Percentiles rank a stretch among this genome's conserved stretches.
phyloP scores from a whole-genome alignment of 2,888 invertebrate genomes.

The Oscheius sp. region DNA sequence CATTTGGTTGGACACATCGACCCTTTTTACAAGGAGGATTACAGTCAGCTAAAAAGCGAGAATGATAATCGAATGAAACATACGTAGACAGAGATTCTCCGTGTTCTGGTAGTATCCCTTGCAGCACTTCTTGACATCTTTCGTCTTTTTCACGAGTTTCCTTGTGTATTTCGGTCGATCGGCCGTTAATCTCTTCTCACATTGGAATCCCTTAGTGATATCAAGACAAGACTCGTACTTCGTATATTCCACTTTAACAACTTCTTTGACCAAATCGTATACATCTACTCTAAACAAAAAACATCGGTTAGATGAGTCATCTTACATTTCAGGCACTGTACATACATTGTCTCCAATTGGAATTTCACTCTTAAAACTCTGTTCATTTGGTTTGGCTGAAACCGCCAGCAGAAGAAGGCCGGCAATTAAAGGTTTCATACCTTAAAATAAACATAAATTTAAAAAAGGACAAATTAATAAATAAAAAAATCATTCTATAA shows the following conservation, averaged over 20 bases:
- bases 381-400: slow-evolving; percentile 8
- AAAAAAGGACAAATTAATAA: no score
- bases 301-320: background rate
- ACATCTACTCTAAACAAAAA: slow-evolving; percentile 43
- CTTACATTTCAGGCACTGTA: slow-evolving; percentile 43
- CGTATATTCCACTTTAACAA: slow-evolving; percentile 36
- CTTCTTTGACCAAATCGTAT: slow-evolving; percentile 47
- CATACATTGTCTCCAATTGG: slow-evolving; percentile 55
- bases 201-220: slow-evolving; percentile 56
- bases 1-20: slow-evolving; percentile 61
- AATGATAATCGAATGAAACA: slow-evolving; percentile 2
- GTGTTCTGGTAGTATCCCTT: slow-evolving; percentile 65
- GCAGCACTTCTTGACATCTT: slow-evolving; percentile 62
- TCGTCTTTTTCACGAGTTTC: slow-evolving; percentile 53
- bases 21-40: slow-evolving; percentile 66
- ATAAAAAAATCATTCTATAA: no score
- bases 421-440: slow-evolving; percentile 17
- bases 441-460: background rate
- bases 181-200: slow-evolving; percentile 48
- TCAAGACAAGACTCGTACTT: slow-evolving; percentile 56
- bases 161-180: slow-evolving; percentile 78
- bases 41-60: slow-evolving; percentile 58
- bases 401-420: slow-evolving; percentile 16
- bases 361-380: background rate
- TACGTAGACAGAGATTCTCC: slow-evolving; percentile 59